These are phyloP conservation scores for Nothobranchius kuhntae DNA, from an alignment of 2,113 vertebrate species.

Conservation along the genomic window DNA sequence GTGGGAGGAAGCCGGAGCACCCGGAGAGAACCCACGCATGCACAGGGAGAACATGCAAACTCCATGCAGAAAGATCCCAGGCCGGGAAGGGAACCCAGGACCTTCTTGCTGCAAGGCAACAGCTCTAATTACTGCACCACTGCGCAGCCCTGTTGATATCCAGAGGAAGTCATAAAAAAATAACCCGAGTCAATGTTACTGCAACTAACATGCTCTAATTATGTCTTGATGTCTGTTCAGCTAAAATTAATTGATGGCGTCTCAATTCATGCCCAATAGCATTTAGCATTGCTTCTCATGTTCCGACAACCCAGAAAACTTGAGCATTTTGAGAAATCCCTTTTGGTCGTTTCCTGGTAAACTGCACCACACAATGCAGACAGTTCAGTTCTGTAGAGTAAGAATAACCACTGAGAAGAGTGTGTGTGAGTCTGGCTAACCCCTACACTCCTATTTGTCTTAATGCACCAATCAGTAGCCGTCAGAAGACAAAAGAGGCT, in stretches of 20 bases:
- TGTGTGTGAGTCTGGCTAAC: constrained; percentile 4
- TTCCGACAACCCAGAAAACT: constrained; percentile 6
- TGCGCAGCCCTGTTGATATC: too few species aligned
- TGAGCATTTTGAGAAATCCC: constrained; percentile 1
- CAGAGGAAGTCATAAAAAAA: background rate
- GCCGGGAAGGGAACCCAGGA: too few species aligned
- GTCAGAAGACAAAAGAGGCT: constrained; percentile 33
- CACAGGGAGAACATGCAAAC: too few species aligned
- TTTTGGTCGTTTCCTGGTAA: constrained; percentile 9
- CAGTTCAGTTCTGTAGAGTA: background rate
- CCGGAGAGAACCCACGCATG: too few species aligned
- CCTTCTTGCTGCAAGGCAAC: too few species aligned
- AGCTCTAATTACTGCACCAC: too few species aligned
- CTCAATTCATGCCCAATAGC: constrained; percentile 41
- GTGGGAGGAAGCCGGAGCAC: too few species aligned
- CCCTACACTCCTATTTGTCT: constrained; percentile 31
- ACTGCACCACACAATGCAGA: background rate
- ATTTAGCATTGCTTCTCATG: constrained; percentile 16
- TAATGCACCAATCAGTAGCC: constrained; percentile 24
- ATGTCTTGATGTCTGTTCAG: constrained; percentile 43
- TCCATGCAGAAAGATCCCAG: too few species aligned
- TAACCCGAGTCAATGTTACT: background rate
- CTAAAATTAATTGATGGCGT: constrained; percentile 44
- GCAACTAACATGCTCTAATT: constrained; percentile 15
- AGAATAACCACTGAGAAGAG: constrained; percentile 13